Percentiles rank a stretch among this genome's conserved stretches.
phyloP scores from a whole-genome alignment of 1,140 invertebrate species.

The Theocolax elegans region DNA sequence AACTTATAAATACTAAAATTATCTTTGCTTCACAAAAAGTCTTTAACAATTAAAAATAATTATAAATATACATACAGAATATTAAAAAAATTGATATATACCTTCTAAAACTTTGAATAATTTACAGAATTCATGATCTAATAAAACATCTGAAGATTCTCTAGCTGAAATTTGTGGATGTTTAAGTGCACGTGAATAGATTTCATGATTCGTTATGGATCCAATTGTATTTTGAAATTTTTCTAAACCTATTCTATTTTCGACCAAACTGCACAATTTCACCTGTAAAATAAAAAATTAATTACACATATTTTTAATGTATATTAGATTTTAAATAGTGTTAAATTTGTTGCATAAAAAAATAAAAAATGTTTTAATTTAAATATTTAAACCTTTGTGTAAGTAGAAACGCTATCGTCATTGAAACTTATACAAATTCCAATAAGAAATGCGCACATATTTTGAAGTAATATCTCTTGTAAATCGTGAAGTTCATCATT shows the following conservation, averaged over 20 bases:
- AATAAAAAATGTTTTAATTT: background rate
- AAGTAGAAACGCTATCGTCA: constrained; percentile 84
- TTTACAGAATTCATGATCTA: constrained; percentile 96
- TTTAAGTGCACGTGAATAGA: constrained; percentile 91
- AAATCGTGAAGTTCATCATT: constrained; percentile 82
- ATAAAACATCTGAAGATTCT: constrained; percentile 81
- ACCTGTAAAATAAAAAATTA: constrained; percentile 71
- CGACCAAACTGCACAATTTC: constrained; percentile 85
- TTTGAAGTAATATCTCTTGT: constrained; percentile 72
- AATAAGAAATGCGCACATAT: constrained; percentile 93
- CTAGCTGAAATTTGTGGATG: constrained; percentile 88
- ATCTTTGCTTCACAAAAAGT: too few species aligned
- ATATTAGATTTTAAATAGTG: too few species aligned
- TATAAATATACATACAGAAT: constrained; percentile 19
- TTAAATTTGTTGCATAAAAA: constrained; percentile 5
- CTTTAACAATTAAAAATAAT: too few species aligned
- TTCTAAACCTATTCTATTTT: constrained; percentile 92
- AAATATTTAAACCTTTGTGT: constrained; percentile 71
- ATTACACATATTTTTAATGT: too few species aligned
- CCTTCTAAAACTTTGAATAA: constrained; percentile 84
- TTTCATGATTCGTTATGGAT: constrained; percentile 88
- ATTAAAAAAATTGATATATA: constrained; percentile 45
- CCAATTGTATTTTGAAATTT: constrained; percentile 87
- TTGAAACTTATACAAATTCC: constrained; percentile 94
- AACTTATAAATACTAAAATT: too few species aligned